Evolutionary conservation across 2,113 vertebrate species (phyloP).

Genomic region (Tachysurus fulvidraco): DNA sequence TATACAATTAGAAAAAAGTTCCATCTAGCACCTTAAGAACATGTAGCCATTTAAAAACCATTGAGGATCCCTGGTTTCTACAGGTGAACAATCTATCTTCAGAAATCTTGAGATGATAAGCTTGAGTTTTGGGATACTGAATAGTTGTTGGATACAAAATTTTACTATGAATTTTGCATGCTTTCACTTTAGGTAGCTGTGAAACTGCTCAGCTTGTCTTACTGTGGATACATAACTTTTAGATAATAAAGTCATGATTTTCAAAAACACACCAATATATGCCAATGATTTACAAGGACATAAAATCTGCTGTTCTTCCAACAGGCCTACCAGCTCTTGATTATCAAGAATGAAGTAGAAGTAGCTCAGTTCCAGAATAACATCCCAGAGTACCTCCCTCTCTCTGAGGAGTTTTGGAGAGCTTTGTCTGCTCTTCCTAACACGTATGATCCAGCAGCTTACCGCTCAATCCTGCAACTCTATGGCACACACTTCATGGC

Average conservation of each 20-base stretch:
- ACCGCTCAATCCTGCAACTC: conserved; percentile 77
- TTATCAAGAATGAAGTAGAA: conserved; percentile 86
- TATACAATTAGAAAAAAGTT: not conserved
- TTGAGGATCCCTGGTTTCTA: not conserved
- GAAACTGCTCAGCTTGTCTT: conserved; percentile 2
- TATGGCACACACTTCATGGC: conserved; percentile 91
- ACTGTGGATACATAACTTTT: not conserved
- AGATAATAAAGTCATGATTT: not conserved
- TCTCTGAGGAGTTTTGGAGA: conserved; percentile 88
- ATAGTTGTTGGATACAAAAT: not conserved
- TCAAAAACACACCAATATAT: not conserved
- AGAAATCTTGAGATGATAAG: not conserved
- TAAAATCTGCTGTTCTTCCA: not conserved
- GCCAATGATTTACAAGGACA: not conserved
- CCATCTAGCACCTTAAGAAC: not conserved
- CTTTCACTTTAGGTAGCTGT: not conserved
- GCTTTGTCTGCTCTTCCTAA: conserved; percentile 80
- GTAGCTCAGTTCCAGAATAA: conserved; percentile 93
- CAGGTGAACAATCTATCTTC: not conserved
- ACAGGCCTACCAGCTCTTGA: conserved; percentile 80
- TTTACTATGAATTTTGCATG: not conserved
- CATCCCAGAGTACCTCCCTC: conserved; percentile 79
- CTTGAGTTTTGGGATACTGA: not conserved
- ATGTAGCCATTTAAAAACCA: not conserved
- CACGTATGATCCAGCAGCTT: conserved; percentile 79